Percentiles rank a stretch among this genome's conserved stretches.
Evolutionary conservation across 2,888 invertebrate species (phyloP).

Genomic region (Coronaproctus castanopsis): DNA sequence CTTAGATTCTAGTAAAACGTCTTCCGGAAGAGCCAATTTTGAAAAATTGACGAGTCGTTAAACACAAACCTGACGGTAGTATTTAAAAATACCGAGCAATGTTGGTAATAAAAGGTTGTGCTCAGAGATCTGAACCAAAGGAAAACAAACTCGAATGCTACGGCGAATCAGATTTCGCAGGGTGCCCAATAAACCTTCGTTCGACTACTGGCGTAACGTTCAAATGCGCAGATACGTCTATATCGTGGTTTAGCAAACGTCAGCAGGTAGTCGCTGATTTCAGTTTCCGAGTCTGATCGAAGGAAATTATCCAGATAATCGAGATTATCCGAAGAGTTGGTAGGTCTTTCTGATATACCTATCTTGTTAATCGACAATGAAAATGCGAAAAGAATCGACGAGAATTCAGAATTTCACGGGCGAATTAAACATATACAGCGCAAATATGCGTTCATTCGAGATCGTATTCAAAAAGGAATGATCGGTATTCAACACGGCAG

Average conservation of each 20-base stretch:
- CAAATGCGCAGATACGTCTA: slow-evolving; percentile 11
- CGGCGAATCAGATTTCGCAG: slow-evolving; percentile 25
- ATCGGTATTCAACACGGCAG: no score
- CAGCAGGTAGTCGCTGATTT: slow-evolving; percentile 11
- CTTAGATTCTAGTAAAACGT: slow-evolving; percentile 22
- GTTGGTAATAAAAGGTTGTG: slow-evolving; percentile 22
- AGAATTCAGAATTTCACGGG: slow-evolving; percentile 23
- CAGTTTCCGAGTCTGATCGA: slow-evolving; percentile 14
- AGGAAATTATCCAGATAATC: slow-evolving; percentile 22
- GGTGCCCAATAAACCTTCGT: slow-evolving; percentile 21
- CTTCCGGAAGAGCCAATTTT: slow-evolving; percentile 12
- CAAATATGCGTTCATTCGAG: slow-evolving; percentile 13
- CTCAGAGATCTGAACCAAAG: slow-evolving; percentile 12
- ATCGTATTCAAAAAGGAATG: neutral
- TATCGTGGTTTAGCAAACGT: slow-evolving; percentile 13
- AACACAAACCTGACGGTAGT: slow-evolving; percentile 21
- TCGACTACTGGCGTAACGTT: slow-evolving; percentile 21
- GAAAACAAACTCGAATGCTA: slow-evolving; percentile 12
- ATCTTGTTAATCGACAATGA: slow-evolving; percentile 22
- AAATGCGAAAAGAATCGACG: slow-evolving; percentile 21
- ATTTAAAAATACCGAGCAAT: slow-evolving; percentile 22
- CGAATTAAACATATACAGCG: slow-evolving; percentile 22
- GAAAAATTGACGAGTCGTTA: slow-evolving; percentile 22
- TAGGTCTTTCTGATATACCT: slow-evolving; percentile 18
- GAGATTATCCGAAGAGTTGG: slow-evolving; percentile 20